Evolutionary conservation across 2,797 vertebrate species (phyloP).

Genomic region (Hydrolagus colliei): DNA sequence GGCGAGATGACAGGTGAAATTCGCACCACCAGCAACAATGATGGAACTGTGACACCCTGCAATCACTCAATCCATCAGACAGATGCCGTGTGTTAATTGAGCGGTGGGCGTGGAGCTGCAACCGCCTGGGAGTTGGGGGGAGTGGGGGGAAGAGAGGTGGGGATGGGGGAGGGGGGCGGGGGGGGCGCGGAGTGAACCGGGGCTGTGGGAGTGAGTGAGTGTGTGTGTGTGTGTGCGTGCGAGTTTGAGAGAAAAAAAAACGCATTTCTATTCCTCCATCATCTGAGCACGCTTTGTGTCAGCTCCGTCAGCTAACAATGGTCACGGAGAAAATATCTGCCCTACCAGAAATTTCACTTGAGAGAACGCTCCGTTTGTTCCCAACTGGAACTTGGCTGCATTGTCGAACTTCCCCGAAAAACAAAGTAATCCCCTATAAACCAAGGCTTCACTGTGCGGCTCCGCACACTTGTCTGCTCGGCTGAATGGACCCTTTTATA

Average conservation of each 20-base stretch:
- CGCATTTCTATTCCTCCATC: background rate
- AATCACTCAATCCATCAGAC: background rate
- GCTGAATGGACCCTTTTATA: slow-evolving; percentile 11
- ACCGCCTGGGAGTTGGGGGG: background rate
- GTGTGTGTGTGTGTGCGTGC: background rate
- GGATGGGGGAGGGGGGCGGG: too few relatives aligned
- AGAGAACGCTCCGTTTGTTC: slow-evolving; percentile 8
- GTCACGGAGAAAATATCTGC: background rate
- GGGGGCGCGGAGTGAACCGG: too few relatives aligned
- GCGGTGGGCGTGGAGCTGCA: background rate
- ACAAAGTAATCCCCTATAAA: background rate
- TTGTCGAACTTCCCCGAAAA: background rate
- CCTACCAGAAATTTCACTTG: background rate
- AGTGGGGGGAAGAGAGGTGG: too few relatives aligned
- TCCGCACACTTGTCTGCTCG: background rate
- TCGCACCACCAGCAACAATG: too few relatives aligned
- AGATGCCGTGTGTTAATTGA: slow-evolving; percentile 25
- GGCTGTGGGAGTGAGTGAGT: background rate
- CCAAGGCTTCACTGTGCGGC: background rate
- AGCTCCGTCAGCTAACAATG: background rate
- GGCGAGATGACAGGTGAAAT: too few relatives aligned
- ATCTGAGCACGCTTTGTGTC: background rate
- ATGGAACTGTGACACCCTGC: too few relatives aligned
- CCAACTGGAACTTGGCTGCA: background rate
- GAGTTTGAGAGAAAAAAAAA: background rate